Evolutionary conservation across 2,888 invertebrate genomes (phyloP), one percentile per base, ranked within the genome.

Genomic region (Aphidius colemani): DNA sequence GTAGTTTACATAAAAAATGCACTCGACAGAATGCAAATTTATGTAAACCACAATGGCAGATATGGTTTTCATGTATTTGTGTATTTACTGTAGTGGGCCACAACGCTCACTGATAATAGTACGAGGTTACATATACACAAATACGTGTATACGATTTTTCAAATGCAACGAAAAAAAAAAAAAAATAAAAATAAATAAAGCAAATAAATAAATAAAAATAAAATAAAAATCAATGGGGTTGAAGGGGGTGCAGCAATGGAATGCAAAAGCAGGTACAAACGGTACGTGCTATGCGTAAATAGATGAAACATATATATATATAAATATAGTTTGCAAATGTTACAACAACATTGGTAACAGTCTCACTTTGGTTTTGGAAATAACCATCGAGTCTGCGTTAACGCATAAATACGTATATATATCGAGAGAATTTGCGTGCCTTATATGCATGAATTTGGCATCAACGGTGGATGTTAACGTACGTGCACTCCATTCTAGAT

Each of bases 11-110:
- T 73, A 69, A 72, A 72, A 72, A 71, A 70, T 69, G 67, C 66
- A 67, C 66, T 53, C 55, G 65, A 55, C 41, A 53, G 67, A 61
- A 73, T 74, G 74, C 70, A 73, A 73, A 73, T 72, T 69, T 72
- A 74, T 73, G 73, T 68, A 71, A 74, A 74, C 68, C 69, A 57
- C 61, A 65, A 69, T 66, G 66, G 65, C 69, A 61, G 68, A 70
- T 70, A 71, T 70, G 63, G 59, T 64, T 65, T 45, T 53, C 61
- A 66, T 66, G 63, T 69, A 67, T 67, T 69, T 67, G 67, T 62
- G 63, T 69, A 67, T 67, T 69, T 67, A 68, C 64, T 66, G 55
- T 40, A 45, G 58, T 55, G 30, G 51, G 18, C 5, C 30, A 30
- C 30, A 30, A 53, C 13, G 8, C 11, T 39, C 13, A 11, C 53